A percentile compares a stretch with the other conserved stretches of the same genome.
Conservation (phyloP, 37 sponge, comb jelly and placozoan species). For the Hexactinellida sp. region DNA sequence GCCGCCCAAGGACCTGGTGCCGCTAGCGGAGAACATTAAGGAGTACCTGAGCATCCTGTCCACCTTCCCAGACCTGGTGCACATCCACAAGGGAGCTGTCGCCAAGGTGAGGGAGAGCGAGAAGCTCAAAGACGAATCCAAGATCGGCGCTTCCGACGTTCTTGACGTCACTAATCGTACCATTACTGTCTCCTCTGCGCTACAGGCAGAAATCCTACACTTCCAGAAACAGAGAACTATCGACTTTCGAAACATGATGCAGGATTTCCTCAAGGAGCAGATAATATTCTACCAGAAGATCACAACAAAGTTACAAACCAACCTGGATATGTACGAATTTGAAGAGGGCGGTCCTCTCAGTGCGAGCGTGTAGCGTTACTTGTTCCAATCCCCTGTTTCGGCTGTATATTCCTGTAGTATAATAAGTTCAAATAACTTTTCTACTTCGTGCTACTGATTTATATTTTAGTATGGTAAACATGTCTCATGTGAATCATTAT, state of each 20-base stretch:
- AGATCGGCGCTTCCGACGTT: constrained; percentile 42
- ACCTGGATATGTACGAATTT: background rate
- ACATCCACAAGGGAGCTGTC: constrained; percentile 42
- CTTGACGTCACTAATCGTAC: background rate
- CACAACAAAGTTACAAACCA: background rate
- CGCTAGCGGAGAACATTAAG: constrained; percentile 60
- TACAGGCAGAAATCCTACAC: constrained; percentile 70
- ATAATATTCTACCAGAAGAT: constrained; percentile 77
- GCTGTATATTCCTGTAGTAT: constrained; percentile 10
- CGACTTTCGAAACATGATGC: constrained; percentile 77
- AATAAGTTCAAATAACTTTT: constrained; percentile 7
- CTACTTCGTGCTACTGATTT: background rate
- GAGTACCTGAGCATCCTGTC: constrained; percentile 80
- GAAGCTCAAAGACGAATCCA: constrained; percentile 62
- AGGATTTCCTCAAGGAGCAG: constrained; percentile 39
- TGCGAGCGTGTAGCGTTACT: background rate
- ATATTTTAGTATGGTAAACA: background rate
- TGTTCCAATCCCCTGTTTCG: background rate
- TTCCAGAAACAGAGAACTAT: constrained; percentile 67
- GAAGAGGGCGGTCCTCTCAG: background rate
- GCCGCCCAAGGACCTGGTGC: constrained; percentile 75
- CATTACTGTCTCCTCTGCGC: constrained; percentile 12
- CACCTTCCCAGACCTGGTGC: constrained; percentile 57
- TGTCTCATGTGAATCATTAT: too few relatives aligned
- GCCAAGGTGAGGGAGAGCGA: constrained; percentile 56